Evolutionary conservation across 2,888 invertebrate species (phyloP).

Genomic region (Dryobotodes eremita): DNA sequence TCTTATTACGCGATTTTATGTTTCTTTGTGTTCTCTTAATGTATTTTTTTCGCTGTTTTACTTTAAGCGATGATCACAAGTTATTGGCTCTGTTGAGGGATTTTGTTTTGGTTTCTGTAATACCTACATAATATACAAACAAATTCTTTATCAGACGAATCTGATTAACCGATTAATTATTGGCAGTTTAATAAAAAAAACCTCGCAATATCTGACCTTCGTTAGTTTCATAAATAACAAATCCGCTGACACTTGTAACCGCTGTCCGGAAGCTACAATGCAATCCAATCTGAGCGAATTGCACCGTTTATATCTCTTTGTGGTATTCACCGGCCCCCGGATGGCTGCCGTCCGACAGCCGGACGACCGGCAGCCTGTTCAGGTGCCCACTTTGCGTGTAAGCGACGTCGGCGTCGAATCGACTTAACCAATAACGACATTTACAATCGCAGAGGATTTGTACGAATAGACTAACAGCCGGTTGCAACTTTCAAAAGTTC

Average conservation of each 20-base stretch:
- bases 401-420: slow-evolving; percentile 16
- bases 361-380: not conserved
- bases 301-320: slow-evolving; percentile 57
- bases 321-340: slow-evolving; percentile 33
- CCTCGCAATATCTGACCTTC: not conserved
- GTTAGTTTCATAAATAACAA: slow-evolving; percentile 44
- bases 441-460: slow-evolving; percentile 8
- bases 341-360: slow-evolving; percentile 8
- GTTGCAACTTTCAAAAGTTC: not conserved
- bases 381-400: slow-evolving; percentile 29
- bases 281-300: slow-evolving; percentile 44
- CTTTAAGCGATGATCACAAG: not conserved
- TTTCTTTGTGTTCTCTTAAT: slow-evolving; percentile 25
- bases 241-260: slow-evolving; percentile 40
- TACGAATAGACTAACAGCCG: not conserved
- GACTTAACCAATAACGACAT: slow-evolving; percentile 16
- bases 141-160: not conserved
- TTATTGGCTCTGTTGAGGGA: not conserved
- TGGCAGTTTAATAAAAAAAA: not conserved
- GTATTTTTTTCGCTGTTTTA: not conserved
- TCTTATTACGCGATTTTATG: slow-evolving; percentile 20
- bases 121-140: not conserved
- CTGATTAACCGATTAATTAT: not conserved
- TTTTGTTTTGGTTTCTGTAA: not conserved
- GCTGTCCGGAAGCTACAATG: slow-evolving; percentile 21